Evolutionary conservation across 1,140 invertebrate genomes (phyloP).

Genomic region (Drosophila nasuta): DNA sequence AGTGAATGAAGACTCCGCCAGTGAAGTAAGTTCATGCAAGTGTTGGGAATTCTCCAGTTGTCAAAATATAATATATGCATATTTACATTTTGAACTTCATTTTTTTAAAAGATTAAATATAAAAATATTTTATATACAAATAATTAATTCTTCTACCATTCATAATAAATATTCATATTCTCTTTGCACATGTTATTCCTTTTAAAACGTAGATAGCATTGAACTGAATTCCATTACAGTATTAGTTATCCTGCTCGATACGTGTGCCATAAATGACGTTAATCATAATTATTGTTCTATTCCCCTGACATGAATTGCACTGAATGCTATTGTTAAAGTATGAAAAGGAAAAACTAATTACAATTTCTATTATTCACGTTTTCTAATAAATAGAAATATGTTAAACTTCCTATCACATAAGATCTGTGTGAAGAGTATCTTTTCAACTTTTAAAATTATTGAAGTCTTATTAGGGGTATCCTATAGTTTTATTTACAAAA

Average conservation of each 20-base stretch:
- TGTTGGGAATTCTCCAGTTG: no score
- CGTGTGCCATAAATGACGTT: not conserved
- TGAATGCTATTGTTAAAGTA: slow-evolving; percentile 19
- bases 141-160: no score
- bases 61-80: not conserved
- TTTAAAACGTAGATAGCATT: no score
- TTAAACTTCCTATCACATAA: not conserved
- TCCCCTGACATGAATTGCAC: not conserved
- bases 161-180: no score
- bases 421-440: not conserved
- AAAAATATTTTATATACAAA: no score
- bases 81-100: not conserved
- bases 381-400: slow-evolving; percentile 20
- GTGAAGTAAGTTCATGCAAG: slow-evolving; percentile 31
- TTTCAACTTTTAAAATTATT: not conserved
- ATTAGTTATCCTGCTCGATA: not conserved
- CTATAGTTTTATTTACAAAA: no score
- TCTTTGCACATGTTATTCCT: no score
- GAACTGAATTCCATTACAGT: no score
- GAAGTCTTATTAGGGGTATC: not conserved
- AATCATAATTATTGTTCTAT: slow-evolving; percentile 8
- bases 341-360: slow-evolving; percentile 32
- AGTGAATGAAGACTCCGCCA: slow-evolving; percentile 31
- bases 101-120: no score
- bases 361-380: slow-evolving; percentile 4